Percentiles rank a stretch among this genome's conserved stretches.
These are phyloP conservation scores for Megalonaias nervosa DNA, from an alignment of 1,140 invertebrate genomes.

Conservation along the genomic window DNA sequence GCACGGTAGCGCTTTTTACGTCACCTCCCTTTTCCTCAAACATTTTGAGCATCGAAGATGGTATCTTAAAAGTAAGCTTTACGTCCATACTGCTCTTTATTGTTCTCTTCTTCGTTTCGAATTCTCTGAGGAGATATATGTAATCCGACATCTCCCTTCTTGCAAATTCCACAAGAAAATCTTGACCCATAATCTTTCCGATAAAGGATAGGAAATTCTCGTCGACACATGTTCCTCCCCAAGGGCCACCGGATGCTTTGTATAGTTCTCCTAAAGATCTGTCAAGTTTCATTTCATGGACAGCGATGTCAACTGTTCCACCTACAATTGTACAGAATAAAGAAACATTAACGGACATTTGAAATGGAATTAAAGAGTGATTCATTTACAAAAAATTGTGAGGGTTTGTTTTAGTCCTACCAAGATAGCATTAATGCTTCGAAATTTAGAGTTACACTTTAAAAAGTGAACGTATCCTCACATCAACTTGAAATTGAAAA, in stretches of 20 bases:
- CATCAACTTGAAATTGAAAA: no score
- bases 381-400: no score
- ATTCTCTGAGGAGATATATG: conserved; percentile 8
- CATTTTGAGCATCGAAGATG: conserved; percentile 5
- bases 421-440: no score
- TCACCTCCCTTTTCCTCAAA: background rate
- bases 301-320: conserved; percentile 18
- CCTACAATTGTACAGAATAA: background rate
- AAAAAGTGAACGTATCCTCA: no score
- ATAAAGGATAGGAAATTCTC: conserved; percentile 13
- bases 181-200: conserved; percentile 2
- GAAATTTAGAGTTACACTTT: no score
- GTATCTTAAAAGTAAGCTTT: conserved; percentile 2
- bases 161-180: background rate
- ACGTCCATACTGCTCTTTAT: background rate
- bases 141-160: conserved; percentile 9
- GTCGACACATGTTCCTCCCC: conserved; percentile 19
- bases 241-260: conserved; percentile 17
- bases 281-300: conserved; percentile 7
- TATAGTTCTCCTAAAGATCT: conserved; percentile 7
- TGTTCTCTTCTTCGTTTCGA: conserved; percentile 15
- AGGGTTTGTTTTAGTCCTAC: no score
- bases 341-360: background rate
- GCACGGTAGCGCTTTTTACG: background rate
- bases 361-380: no score